Evolutionary conservation across 2,113 vertebrate species (phyloP).

Genomic region (Aegotheles bennettii): DNA sequence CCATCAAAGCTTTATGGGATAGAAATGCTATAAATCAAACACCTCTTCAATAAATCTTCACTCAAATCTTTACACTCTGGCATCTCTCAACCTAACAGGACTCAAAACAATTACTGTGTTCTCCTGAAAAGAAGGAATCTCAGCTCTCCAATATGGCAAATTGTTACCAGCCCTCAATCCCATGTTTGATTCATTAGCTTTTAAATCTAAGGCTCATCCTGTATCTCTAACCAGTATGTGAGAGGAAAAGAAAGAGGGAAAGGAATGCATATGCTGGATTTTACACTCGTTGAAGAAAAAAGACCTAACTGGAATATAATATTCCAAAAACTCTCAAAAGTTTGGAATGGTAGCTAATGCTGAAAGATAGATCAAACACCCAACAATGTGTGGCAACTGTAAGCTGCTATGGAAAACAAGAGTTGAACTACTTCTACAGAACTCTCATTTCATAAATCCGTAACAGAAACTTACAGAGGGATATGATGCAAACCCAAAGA

Average conservation of each 20-base stretch:
- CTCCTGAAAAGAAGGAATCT: neutral
- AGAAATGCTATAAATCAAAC: neutral
- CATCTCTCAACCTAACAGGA: neutral
- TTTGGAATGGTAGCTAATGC: neutral
- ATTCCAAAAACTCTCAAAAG: neutral
- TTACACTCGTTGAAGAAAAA: neutral
- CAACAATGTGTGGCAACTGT: neutral
- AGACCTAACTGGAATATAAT: neutral
- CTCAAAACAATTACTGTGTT: neutral
- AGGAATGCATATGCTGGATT: neutral
- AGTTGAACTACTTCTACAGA: neutral
- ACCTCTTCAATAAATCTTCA: neutral
- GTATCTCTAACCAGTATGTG: neutral
- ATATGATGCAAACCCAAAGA: neutral
- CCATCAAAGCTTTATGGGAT: neutral
- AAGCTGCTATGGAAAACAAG: neutral
- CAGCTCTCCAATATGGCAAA: neutral
- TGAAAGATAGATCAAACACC: neutral
- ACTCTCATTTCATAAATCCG: neutral
- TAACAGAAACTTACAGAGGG: neutral
- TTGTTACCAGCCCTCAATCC: rapidly evolving
- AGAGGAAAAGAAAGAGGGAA: neutral
- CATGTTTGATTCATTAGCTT: neutral
- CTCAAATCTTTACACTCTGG: neutral
- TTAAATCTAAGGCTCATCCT: neutral